phyloP scores from a whole-genome alignment of 2,888 invertebrate species.

The Zaprionus bogoriensis region DNA sequence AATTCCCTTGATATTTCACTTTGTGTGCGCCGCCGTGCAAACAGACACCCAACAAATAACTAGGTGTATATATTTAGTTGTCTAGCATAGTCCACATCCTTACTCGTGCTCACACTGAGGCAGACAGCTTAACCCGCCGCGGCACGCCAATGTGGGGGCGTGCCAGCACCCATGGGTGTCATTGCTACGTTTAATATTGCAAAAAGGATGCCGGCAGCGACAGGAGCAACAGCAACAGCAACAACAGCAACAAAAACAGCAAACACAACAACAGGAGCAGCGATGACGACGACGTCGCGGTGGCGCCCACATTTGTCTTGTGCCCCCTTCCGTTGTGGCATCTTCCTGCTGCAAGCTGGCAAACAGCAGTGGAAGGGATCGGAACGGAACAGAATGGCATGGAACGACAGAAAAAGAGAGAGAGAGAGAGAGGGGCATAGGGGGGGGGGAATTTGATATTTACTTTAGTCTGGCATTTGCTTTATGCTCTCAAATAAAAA shows the following conservation, averaged over 20 bases:
- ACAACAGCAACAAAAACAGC: constrained; percentile 27
- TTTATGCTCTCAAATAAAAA: constrained; percentile 65
- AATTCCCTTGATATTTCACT: constrained; percentile 79
- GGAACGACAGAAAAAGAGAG: too few species aligned
- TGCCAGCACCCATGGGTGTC: constrained; percentile 70
- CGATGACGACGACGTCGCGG: constrained; percentile 39
- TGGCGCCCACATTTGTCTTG: constrained; percentile 77
- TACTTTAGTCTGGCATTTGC: constrained; percentile 72
- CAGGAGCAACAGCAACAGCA: constrained; percentile 37
- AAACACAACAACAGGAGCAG: background rate
- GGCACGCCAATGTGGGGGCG: constrained; percentile 55
- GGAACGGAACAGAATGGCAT: background rate
- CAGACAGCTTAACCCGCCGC: constrained; percentile 58
- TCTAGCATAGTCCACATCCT: constrained; percentile 61
- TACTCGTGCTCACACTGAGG: constrained; percentile 17
- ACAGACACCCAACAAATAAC: constrained; percentile 77
- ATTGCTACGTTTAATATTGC: constrained; percentile 78
- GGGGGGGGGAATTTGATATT: constrained; percentile 45
- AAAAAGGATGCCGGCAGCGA: constrained; percentile 73
- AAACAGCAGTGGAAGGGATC: background rate
- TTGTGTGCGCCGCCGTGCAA: constrained; percentile 53
- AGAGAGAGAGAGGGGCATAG: background rate
- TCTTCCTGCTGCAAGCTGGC: background rate
- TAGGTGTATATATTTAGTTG: constrained; percentile 79
- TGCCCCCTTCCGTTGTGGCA: constrained; percentile 36